phyloP scores from a whole-genome alignment of 2,113 vertebrate species.

The Spheniscus mendiculus region DNA sequence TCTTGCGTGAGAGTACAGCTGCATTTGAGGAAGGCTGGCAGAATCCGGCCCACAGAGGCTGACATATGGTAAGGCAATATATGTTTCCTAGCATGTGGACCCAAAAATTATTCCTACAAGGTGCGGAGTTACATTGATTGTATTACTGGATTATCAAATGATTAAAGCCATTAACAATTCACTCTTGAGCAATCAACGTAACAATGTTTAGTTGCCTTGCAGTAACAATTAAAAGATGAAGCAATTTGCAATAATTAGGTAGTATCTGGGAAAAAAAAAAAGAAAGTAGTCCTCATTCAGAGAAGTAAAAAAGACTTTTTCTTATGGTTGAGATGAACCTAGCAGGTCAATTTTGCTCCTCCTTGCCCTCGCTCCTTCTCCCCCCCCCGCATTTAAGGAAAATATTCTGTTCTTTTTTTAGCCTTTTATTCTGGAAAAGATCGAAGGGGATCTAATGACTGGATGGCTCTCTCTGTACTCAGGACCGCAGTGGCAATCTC shows the following conservation, averaged over 20 bases:
- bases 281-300: slow-evolving; percentile 76
- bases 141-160: slow-evolving; percentile 78
- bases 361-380: neutral
- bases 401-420: slow-evolving; percentile 63
- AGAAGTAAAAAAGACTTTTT: slow-evolving; percentile 74
- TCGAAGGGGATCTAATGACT: slow-evolving; percentile 22
- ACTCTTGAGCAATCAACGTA: slow-evolving; percentile 78
- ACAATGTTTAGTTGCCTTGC: slow-evolving; percentile 79
- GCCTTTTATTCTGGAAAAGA: slow-evolving; percentile 54
- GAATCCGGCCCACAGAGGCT: neutral
- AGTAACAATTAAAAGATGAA: slow-evolving; percentile 81
- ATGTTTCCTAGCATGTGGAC: slow-evolving; percentile 9
- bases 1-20: neutral
- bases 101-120: slow-evolving; percentile 63
- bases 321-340: slow-evolving; percentile 57
- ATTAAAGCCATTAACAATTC: slow-evolving; percentile 79
- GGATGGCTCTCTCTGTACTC: neutral
- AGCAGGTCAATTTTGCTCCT: slow-evolving; percentile 45
- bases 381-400: slow-evolving; percentile 25
- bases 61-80: neutral
- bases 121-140: slow-evolving; percentile 69
- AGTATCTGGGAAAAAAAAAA: slow-evolving; percentile 72
- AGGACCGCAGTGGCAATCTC: neutral
- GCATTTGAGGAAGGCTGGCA: neutral
- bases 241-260: slow-evolving; percentile 82